A percentile compares a stretch with the other conserved stretches of the same genome.
Evolutionary conservation across 2,113 vertebrate species (phyloP).

Genomic region (Pristiophorus japonicus): DNA sequence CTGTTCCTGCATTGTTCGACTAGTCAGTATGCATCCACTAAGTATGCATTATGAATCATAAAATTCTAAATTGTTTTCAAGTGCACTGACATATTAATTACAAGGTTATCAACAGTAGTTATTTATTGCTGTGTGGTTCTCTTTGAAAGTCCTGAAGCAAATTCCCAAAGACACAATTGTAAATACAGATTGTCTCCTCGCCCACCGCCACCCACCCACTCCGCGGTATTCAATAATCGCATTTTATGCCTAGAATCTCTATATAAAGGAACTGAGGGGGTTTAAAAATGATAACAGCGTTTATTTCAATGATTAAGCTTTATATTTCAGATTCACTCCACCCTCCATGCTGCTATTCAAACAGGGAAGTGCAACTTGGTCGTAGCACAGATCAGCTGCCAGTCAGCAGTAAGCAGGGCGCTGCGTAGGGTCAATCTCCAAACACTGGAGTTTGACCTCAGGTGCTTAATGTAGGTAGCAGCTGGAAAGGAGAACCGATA

Average conservation of each 20-base stretch:
- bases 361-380: no score
- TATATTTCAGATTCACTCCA: not conserved
- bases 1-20: not conserved
- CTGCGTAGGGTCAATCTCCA: no score
- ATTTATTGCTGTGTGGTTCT: not conserved
- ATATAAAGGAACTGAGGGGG: not conserved
- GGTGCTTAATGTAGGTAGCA: not conserved
- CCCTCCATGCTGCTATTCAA: not conserved
- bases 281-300: not conserved
- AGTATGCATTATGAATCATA: conserved; percentile 8
- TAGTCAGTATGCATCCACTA: not conserved
- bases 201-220: no score
- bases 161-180: not conserved
- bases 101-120: conserved; percentile 20
- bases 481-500: not conserved
- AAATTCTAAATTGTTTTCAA: conserved; percentile 16
- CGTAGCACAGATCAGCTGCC: no score
- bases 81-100: conserved; percentile 27
- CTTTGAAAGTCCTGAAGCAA: not conserved
- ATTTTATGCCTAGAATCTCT: not conserved
- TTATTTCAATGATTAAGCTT: not conserved
- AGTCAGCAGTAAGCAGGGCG: no score
- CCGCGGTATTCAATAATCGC: not conserved
- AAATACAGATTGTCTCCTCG: not conserved
- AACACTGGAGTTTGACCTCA: no score